Conservation (phyloP, 30 jellyfish, hydroid and myxozoan genomes). For the Rhopilema esculentum region DNA sequence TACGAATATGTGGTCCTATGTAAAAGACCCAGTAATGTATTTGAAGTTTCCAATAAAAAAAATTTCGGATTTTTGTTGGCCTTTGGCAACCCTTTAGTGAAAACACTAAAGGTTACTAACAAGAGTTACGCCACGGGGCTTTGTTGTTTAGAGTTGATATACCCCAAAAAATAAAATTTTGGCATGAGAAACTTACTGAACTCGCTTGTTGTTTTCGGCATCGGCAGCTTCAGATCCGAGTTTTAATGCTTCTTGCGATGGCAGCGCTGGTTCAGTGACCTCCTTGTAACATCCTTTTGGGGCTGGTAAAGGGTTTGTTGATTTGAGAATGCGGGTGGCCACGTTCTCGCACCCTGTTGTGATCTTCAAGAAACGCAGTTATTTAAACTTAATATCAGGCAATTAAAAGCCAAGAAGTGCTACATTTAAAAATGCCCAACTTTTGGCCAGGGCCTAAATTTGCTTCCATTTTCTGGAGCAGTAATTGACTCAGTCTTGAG, state of each 20-base stretch:
- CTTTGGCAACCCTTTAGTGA: too few species aligned
- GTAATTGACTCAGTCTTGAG: too few species aligned
- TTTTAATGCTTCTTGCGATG: slow-evolving; percentile 9
- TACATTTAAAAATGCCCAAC: too few species aligned
- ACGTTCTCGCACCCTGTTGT: slow-evolving; percentile 49
- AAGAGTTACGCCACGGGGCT: too few species aligned
- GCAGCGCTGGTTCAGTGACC: slow-evolving; percentile 3
- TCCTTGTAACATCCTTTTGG: slow-evolving; percentile 28
- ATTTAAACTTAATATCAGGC: neutral
- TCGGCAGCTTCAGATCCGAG: slow-evolving; percentile 27
- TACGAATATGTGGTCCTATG: too few species aligned
- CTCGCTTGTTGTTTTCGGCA: slow-evolving; percentile 13
- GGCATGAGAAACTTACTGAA: slow-evolving; percentile 9
- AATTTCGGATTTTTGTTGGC: too few species aligned
- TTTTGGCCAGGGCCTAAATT: too few species aligned
- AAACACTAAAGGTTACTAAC: too few species aligned
- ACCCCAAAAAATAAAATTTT: neutral
- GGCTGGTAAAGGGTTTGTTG: slow-evolving; percentile 67
- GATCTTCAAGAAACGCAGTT: slow-evolving; percentile 13
- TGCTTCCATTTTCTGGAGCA: too few species aligned
- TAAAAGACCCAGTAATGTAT: too few species aligned
- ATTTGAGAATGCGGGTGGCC: slow-evolving; percentile 39
- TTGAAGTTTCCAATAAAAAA: too few species aligned
- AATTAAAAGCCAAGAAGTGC: neutral
- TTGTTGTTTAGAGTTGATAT: neutral